Evolutionary conservation across 2,797 vertebrate genomes (phyloP), one percentile per base, ranked within the genome.

Genomic region (Tapirus indicus): DNA sequence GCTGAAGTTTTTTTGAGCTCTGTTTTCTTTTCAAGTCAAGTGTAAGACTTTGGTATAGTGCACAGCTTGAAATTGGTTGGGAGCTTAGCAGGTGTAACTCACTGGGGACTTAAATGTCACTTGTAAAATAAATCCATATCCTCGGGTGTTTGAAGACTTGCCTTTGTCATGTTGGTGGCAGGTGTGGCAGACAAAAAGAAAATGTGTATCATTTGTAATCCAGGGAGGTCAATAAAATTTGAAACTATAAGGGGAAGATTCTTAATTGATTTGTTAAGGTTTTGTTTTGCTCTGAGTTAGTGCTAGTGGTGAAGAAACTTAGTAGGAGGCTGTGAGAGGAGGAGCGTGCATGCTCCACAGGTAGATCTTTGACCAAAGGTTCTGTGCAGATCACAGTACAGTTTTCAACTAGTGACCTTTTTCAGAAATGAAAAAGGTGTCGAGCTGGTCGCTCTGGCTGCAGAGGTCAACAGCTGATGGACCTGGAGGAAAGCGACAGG

Each of bases 31-130:
- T 98, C 96, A 98, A 98, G 98, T 98, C 98, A 98, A 97, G 88
- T 98, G 98, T 98, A 12, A 94, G 98, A 98, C 98, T 98, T 99
- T 97, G 98, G 97, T 98, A 98, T 99, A 99, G 98, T 99, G 99
- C 99, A 99, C 99, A 99, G 99, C 99, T 99, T 99, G 99, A 99
- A 99, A 99, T 99, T 99, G 99, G 99, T 99, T 98, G 98, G 99
- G 99, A 99, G 99, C 99, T 99, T 98, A 98, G 98, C 98, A 98
- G 97, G 98, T 97, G 62, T 98, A 97, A 97, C 97, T 98, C 97
- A 96, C 4, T 96, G 75, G 98, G 97, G 98, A 98, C 97, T 98
- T 95, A 97, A 97, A 83, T 93, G 29, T 98, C 98, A 97, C 98
- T 98, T 96, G 97, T 98, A 98, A 95, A 98, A 98, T 87, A 54